Percentiles rank a stretch among this genome's conserved stretches.
Evolutionary conservation across 2,113 vertebrate species (phyloP).

Genomic region (Hirundichthys speculiger): DNA sequence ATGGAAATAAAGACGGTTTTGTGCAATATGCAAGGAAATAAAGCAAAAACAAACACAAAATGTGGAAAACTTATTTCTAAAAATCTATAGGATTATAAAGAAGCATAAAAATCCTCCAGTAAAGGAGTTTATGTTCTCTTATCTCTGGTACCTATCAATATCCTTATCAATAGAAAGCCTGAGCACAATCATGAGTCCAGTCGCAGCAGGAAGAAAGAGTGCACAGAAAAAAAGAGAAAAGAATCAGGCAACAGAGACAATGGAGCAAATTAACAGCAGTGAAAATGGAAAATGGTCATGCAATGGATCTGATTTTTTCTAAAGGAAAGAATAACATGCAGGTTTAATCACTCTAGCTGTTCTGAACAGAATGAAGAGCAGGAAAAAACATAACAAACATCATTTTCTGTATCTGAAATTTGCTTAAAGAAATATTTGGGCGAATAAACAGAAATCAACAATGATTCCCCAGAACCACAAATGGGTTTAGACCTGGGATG

Average conservation of each 20-base stretch:
- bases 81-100: constrained; percentile 39
- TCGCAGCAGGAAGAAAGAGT: constrained; percentile 80
- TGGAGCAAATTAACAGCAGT: constrained; percentile 54
- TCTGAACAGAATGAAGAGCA: neutral
- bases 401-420: too few species aligned
- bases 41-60: constrained; percentile 28
- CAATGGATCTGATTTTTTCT: constrained; percentile 29
- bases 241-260: constrained; percentile 70
- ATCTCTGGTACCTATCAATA: constrained; percentile 93
- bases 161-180: constrained; percentile 99
- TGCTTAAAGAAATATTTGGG: too few species aligned
- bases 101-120: constrained; percentile 81
- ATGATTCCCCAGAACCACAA: too few species aligned
- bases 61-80: constrained; percentile 43
- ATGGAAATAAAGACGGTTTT: constrained; percentile 41
- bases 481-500: too few species aligned
- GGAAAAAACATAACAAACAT: neutral
- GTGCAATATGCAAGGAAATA: constrained; percentile 34
- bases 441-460: too few species aligned
- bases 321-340: constrained; percentile 26
- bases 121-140: constrained; percentile 80
- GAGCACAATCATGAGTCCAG: constrained; percentile 87
- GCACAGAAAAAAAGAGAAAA: constrained; percentile 67
- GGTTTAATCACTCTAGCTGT: neutral
- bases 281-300: constrained; percentile 59